A percentile compares a stretch with the other conserved stretches of the same genome.
These are phyloP conservation scores for Himalopsyche phryganea DNA, from an alignment of 1,140 invertebrate genomes.

Conservation along the genomic window DNA sequence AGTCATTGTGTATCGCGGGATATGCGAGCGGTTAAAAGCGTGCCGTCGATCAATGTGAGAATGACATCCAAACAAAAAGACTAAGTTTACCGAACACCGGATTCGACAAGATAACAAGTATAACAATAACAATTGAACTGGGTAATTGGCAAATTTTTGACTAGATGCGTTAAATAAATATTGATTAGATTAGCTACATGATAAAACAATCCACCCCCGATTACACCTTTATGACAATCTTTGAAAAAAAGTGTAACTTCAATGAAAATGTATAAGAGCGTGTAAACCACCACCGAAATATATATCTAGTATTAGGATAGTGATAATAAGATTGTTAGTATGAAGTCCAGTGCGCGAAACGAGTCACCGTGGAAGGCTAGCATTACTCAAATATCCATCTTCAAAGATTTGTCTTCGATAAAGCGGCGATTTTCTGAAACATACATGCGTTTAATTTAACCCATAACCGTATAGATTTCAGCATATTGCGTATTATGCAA, in stretches of 20 bases:
- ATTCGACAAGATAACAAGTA: not conserved
- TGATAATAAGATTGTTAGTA: not conserved
- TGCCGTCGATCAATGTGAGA: too few species aligned
- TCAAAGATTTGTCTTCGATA: conserved; percentile 13
- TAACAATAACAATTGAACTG: not conserved
- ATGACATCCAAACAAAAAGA: too few species aligned
- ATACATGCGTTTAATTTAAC: conserved; percentile 24
- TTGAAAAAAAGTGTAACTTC: not conserved
- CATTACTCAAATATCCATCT: conserved; percentile 12
- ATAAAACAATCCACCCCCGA: too few species aligned
- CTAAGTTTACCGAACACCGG: too few species aligned
- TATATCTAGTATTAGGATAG: not conserved
- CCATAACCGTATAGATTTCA: conserved; percentile 9
- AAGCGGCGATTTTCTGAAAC: conserved; percentile 22
- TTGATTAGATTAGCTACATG: too few species aligned
- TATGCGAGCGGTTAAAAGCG: too few species aligned
- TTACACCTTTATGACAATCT: too few species aligned
- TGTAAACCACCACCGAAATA: not conserved
- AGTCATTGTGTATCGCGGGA: conserved; percentile 15
- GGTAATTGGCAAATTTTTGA: conserved; percentile 22
- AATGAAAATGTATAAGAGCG: not conserved
- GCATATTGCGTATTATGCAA: too few species aligned
- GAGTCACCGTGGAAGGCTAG: conserved; percentile 1
- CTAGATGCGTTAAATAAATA: conserved; percentile 19
- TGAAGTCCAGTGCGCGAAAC: conserved; percentile 1